Percentiles rank a stretch among this genome's conserved stretches.
Evolutionary conservation across 2,888 invertebrate genomes (phyloP).

Genomic region (Drosophila subquinaria): DNA sequence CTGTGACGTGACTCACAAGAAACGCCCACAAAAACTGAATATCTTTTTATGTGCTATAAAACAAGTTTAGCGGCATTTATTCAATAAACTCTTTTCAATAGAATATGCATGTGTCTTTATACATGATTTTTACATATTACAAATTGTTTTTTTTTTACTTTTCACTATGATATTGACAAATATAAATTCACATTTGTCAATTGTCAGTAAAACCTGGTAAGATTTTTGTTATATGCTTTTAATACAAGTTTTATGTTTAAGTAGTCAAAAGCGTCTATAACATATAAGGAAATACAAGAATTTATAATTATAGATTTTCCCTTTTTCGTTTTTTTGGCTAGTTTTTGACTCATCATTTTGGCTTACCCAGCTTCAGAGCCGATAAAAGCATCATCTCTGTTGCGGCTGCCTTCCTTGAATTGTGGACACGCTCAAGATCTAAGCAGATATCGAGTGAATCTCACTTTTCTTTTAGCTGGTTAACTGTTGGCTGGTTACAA

Average conservation of each 20-base stretch:
- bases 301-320: neutral
- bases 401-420: slow-evolving; percentile 29
- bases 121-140: neutral
- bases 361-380: slow-evolving; percentile 85
- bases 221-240: no score
- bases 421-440: slow-evolving; percentile 33
- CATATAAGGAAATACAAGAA: slow-evolving; percentile 40
- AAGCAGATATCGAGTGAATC: slow-evolving; percentile 32
- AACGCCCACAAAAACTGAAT: slow-evolving; percentile 58
- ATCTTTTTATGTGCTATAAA: slow-evolving; percentile 6
- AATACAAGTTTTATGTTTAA: no score
- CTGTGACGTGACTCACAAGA: slow-evolving; percentile 59
- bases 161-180: no score
- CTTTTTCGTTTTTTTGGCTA: slow-evolving; percentile 10
- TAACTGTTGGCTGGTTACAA: neutral
- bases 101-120: neutral
- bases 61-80: slow-evolving; percentile 35
- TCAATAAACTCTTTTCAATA: neutral
- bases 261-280: no score
- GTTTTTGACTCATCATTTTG: slow-evolving; percentile 22
- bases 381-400: slow-evolving; percentile 85
- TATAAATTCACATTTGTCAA: no score
- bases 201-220: no score
- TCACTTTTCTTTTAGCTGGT: slow-evolving; percentile 24
- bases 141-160: neutral